Conservation (phyloP, 2,113 vertebrate species). For the Uria aalge region DNA sequence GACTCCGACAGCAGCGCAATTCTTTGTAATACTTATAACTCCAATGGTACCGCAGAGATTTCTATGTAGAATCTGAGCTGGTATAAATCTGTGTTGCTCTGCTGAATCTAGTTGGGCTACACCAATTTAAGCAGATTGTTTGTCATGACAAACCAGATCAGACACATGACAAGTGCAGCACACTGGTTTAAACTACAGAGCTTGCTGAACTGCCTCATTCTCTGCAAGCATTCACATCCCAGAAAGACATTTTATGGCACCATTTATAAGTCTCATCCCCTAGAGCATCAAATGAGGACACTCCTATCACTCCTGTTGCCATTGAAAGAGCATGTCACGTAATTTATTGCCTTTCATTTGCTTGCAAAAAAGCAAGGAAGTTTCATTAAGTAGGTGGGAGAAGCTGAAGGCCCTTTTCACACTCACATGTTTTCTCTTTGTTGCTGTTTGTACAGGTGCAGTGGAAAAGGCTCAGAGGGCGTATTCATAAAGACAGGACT, state of each 20-base stretch:
- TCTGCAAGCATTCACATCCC: neutral
- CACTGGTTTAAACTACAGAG: neutral
- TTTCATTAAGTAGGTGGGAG: constrained; percentile 66
- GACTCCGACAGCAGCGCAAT: neutral
- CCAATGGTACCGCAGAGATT: neutral
- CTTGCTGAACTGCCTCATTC: neutral
- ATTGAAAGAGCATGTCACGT: neutral
- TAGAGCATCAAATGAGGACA: constrained; percentile 36
- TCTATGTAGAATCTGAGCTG: neutral
- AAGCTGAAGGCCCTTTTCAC: constrained; percentile 58
- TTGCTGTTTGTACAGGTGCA: constrained; percentile 74
- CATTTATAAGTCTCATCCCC: constrained; percentile 30
- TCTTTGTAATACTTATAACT: neutral
- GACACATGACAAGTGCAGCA: neutral
- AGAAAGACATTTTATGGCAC: constrained; percentile 58
- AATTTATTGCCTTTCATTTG: constrained; percentile 72
- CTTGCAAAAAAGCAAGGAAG: constrained; percentile 54
- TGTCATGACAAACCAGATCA: neutral
- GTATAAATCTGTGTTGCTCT: neutral
- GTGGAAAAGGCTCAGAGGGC: constrained; percentile 35
- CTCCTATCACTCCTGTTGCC: constrained; percentile 37
- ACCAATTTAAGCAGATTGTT: neutral
- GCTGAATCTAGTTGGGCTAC: neutral
- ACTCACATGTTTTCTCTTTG: constrained; percentile 61
- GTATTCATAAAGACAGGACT: constrained; percentile 40